Base-by-base conservation (phyloP, 2,888 invertebrate species). In the Siphonodentalium dalli region DNA sequence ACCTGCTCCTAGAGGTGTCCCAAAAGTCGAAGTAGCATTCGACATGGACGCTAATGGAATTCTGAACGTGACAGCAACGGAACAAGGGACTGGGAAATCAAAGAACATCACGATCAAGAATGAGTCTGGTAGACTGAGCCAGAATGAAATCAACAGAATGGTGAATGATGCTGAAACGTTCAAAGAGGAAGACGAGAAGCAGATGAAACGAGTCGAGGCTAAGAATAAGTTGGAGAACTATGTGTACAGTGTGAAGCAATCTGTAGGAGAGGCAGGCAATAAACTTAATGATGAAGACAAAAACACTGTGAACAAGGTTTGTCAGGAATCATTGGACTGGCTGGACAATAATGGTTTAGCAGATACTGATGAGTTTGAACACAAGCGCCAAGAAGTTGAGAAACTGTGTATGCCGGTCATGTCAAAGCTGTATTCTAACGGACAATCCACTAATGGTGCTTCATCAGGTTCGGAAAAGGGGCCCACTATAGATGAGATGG, bases 41-140 rank as follows among this genome's bases (percentile, higher is more conserved):
- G 92, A 93, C 77, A 85, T 93, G 45, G 93, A 93, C 69, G 92
- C 92, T 15, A 92, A 93, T 74, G 93, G 93, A 53, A 93, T 93
- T 58, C 61, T 81, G 23, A 77, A 79, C 42, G 81, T 82, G 3
- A 69, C 78, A 1, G 82, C 81, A 11, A 61, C 63, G 79, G 92
- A 93, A 69, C 87, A 85, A 68, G 89, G 90, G 63, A 90, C 91
- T 0, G 92, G 92, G 1, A 88, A 87, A 52, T 87, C 87, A 0
- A 90, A 91, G 75, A 87, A 88, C 69, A 92, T 92, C 60, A 91
- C 90, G 27, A 93, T 93, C 54, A 89, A 89, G 6, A 92, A 92
- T 71, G 92, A 93, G 74, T 92, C 90, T 72, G 92, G 92, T 0
- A 86, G 92, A 2, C 84, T 93, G 11, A 89, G 88, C 54, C 90